Evolutionary conservation across 2,888 invertebrate species (phyloP).

Genomic region (Phengaris alcon): DNA sequence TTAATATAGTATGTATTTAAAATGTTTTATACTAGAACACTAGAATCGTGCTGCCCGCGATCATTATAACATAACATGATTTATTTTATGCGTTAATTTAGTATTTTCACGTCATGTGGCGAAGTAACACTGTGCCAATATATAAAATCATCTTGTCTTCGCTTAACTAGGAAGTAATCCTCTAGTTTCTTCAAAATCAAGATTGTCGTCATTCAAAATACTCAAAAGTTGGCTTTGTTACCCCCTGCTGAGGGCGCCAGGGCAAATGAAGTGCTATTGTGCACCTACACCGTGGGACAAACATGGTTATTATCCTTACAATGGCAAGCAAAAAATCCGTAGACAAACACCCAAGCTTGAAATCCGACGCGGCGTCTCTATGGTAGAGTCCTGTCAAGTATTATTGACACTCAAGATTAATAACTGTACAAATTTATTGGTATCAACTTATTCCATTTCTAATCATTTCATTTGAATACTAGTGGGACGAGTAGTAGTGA

Average conservation of each 20-base stretch:
- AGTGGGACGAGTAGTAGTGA: too few relatives aligned
- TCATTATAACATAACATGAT: too few relatives aligned
- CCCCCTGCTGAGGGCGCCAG: not conserved
- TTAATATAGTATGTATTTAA: not conserved
- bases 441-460: not conserved
- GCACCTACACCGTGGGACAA: constrained; percentile 19
- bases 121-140: too few relatives aligned
- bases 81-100: too few relatives aligned
- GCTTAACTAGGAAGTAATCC: not conserved
- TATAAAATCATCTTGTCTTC: too few relatives aligned
- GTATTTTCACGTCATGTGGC: too few relatives aligned
- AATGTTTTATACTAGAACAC: not conserved
- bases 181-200: not conserved
- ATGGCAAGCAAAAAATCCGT: not conserved
- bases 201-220: not conserved
- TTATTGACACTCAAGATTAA: not conserved
- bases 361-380: constrained; percentile 8
- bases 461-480: too few relatives aligned
- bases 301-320: constrained; percentile 1
- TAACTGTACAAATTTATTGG: not conserved
- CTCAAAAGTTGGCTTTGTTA: not conserved
- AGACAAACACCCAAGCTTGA: constrained; percentile 2
- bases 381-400: not conserved
- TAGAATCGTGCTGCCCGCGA: too few relatives aligned
- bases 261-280: constrained; percentile 5